Evolutionary conservation across 2,888 invertebrate species (phyloP).

Genomic region (Leptopilina syphax): DNA sequence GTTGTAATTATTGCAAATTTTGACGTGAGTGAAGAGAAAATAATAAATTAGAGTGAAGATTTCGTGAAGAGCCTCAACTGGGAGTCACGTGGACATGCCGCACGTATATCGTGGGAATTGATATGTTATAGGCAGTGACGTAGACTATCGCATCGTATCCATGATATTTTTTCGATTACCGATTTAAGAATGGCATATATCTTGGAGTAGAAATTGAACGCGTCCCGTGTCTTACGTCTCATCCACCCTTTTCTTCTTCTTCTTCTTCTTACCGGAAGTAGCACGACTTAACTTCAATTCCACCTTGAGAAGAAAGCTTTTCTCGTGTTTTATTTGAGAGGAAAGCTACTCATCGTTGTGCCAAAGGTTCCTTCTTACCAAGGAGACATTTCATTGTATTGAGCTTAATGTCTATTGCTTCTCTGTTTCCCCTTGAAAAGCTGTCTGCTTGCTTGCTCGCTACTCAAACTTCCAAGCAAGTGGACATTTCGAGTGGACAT

Average conservation of each 20-base stretch:
- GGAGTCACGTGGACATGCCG: conserved; percentile 47
- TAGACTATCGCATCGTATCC: not conserved
- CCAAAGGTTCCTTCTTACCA: conserved; percentile 8
- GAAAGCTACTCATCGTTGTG: conserved; percentile 3
- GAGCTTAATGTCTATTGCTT: conserved; percentile 19
- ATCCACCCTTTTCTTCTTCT: not conserved
- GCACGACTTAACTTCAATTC: conserved; percentile 22
- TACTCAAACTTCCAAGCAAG: conserved; percentile 6
- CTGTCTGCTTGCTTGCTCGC: not conserved
- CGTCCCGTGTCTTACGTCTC: conserved; percentile 22
- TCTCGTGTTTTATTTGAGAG: conserved; percentile 29
- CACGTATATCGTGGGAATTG: conserved; percentile 58
- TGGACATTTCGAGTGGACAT: not conserved
- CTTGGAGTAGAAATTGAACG: conserved; percentile 36
- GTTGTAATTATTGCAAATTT: too few species aligned
- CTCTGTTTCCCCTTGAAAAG: conserved; percentile 18
- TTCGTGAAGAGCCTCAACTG: too few species aligned
- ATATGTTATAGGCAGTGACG: conserved; percentile 45
- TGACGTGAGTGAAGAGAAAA: too few species aligned
- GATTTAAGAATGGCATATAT: conserved; percentile 28
- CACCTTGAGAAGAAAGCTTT: conserved; percentile 31
- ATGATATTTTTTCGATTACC: conserved; percentile 30
- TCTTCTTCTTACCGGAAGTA: conserved; percentile 5
- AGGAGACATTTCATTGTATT: conserved; percentile 27
- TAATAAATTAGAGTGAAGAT: too few species aligned